Percentiles rank a stretch among this genome's conserved stretches.
Evolutionary conservation across 2,888 invertebrate genomes (phyloP).

Genomic region (Cephus pygmeus): DNA sequence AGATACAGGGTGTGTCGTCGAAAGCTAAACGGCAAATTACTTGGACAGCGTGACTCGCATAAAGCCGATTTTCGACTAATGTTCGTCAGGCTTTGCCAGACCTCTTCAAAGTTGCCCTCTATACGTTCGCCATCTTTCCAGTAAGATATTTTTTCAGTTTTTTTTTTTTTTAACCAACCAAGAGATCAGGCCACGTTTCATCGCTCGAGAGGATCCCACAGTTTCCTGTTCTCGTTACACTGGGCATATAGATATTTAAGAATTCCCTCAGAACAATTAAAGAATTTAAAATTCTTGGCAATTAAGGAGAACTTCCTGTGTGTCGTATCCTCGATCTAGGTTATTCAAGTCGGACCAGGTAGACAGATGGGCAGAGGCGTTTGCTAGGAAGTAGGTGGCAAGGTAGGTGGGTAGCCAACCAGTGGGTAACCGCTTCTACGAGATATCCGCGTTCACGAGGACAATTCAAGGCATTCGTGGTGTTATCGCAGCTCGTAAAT

Average conservation of each 20-base stretch:
- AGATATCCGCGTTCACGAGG: neutral
- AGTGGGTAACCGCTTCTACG: neutral
- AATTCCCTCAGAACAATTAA: neutral
- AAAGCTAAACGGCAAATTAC: constrained; percentile 47
- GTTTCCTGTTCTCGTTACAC: neutral
- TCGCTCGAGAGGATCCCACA: neutral
- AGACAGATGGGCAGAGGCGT: neutral
- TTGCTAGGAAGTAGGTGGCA: neutral
- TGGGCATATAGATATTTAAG: neutral
- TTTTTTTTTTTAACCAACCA: neutral
- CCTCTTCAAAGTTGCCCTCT: constrained; percentile 14
- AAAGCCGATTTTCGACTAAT: constrained; percentile 30
- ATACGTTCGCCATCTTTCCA: neutral
- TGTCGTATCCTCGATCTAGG: neutral
- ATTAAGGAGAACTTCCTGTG: neutral
- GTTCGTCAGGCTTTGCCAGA: constrained; percentile 26
- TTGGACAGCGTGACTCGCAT: constrained; percentile 43
- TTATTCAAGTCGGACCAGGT: neutral
- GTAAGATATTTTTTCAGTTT: neutral
- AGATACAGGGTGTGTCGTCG: constrained; percentile 36
- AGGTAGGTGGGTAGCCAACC: neutral
- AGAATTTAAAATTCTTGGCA: neutral
- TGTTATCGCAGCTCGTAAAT: constrained; percentile 5
- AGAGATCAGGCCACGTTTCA: neutral
- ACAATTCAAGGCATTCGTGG: neutral